Percentiles rank a stretch among this genome's conserved stretches.
Conservation (phyloP, 2,888 invertebrate genomes). For the Mythimna vitellina region DNA sequence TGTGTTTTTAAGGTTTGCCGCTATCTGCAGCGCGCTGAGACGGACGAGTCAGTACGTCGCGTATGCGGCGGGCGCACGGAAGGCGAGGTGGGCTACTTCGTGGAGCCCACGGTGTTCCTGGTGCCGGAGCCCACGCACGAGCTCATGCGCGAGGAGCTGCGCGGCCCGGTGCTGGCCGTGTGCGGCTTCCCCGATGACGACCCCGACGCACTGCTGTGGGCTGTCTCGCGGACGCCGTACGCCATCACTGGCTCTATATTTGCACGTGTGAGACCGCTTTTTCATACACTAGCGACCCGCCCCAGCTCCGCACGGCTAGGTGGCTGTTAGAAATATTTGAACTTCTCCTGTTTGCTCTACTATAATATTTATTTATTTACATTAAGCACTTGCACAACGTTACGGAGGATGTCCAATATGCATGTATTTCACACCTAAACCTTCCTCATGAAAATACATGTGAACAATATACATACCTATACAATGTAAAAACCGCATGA, state of each 20-base stretch:
- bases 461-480: too few relatives aligned
- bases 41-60: constrained; percentile 72
- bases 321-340: too few relatives aligned
- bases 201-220: constrained; percentile 90
- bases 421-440: too few relatives aligned
- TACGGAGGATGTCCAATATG: too few relatives aligned
- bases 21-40: constrained; percentile 41
- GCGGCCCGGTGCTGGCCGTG: constrained; percentile 96
- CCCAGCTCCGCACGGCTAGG: too few relatives aligned
- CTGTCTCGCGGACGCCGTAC: constrained; percentile 93
- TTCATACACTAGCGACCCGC: constrained; percentile 70
- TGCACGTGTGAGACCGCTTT: constrained; percentile 93
- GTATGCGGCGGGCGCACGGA: constrained; percentile 95
- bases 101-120: constrained; percentile 96
- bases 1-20: constrained; percentile 26
- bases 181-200: constrained; percentile 94
- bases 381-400: too few relatives aligned
- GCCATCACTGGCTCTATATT: constrained; percentile 93
- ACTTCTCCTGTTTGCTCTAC: too few relatives aligned
- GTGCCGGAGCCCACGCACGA: constrained; percentile 94
- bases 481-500: too few relatives aligned
- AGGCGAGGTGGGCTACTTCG: constrained; percentile 94
- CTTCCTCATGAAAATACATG: too few relatives aligned
- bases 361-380: too few relatives aligned
- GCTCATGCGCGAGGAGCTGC: constrained; percentile 96